A percentile compares a stretch with the other conserved stretches of the same genome.
Evolutionary conservation across 1,140 invertebrate species (phyloP).

Genomic region (Pachypsylla venusta): DNA sequence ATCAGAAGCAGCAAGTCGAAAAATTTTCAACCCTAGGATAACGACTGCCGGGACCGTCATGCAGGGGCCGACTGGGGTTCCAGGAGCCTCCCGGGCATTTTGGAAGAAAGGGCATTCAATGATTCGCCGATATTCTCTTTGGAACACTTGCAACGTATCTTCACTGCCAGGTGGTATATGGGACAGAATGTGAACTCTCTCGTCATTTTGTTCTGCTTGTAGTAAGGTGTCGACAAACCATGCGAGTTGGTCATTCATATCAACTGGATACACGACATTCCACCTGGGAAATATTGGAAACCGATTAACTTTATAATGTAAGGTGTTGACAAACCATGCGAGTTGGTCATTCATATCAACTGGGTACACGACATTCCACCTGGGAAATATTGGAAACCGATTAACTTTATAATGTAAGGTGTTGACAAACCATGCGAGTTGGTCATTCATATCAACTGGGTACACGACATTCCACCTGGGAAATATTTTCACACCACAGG

Average conservation of each 20-base stretch:
- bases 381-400: constrained; percentile 19
- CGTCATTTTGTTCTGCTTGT: constrained; percentile 47
- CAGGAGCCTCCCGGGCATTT: too few species aligned
- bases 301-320: constrained; percentile 28
- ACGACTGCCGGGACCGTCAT: too few species aligned
- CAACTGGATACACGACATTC: constrained; percentile 40
- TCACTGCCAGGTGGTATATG: constrained; percentile 61
- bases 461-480: constrained; percentile 45
- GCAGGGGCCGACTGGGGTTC: too few species aligned
- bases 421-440: constrained; percentile 59
- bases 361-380: constrained; percentile 46
- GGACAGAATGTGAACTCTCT: constrained; percentile 66
- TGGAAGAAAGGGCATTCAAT: too few species aligned
- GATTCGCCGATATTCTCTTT: constrained; percentile 43
- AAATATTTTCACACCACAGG: too few species aligned
- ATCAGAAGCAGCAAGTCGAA: too few species aligned
- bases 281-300: constrained; percentile 34
- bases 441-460: constrained; percentile 38
- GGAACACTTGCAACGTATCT: constrained; percentile 50
- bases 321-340: constrained; percentile 52
- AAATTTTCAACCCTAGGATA: too few species aligned
- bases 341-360: constrained; percentile 44
- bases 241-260: constrained; percentile 44
- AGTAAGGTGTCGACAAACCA: constrained; percentile 57
- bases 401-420: too few species aligned